Conservation (phyloP, 2,113 vertebrate genomes). For the Xiphophorus hellerii region DNA sequence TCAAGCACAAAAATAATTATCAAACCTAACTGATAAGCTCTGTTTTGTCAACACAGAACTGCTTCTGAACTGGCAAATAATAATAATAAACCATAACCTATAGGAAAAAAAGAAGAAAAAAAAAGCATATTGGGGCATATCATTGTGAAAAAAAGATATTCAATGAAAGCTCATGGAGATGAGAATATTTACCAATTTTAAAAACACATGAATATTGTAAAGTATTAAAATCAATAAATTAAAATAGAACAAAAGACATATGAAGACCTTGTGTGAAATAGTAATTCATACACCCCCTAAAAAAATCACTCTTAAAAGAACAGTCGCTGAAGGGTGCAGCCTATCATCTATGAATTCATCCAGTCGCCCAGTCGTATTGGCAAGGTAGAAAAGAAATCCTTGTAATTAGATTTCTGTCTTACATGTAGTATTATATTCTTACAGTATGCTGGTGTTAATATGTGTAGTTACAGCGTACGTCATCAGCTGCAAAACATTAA, state of each 20-base stretch:
- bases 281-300: too few relatives aligned
- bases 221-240: background rate
- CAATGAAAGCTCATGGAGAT: background rate
- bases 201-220: background rate
- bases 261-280: too few relatives aligned
- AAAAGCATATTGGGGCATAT: too few relatives aligned
- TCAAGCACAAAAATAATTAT: background rate
- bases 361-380: background rate
- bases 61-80: background rate
- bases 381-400: slow-evolving; percentile 18
- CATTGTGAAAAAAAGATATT: too few relatives aligned
- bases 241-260: background rate
- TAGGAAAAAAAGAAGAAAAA: background rate
- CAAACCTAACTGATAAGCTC: background rate
- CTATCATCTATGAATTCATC: too few relatives aligned
- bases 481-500: slow-evolving; percentile 33
- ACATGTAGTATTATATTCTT: slow-evolving; percentile 17
- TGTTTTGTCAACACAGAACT: background rate
- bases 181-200: too few relatives aligned
- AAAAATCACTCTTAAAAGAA: too few relatives aligned
- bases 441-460: slow-evolving; percentile 19
- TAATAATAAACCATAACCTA: background rate
- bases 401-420: background rate
- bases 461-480: slow-evolving; percentile 27
- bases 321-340: too few relatives aligned